Percentiles rank a stretch among this genome's conserved stretches.
phyloP scores from a whole-genome alignment of 1,140 invertebrate species.

The Venturia canescens region DNA sequence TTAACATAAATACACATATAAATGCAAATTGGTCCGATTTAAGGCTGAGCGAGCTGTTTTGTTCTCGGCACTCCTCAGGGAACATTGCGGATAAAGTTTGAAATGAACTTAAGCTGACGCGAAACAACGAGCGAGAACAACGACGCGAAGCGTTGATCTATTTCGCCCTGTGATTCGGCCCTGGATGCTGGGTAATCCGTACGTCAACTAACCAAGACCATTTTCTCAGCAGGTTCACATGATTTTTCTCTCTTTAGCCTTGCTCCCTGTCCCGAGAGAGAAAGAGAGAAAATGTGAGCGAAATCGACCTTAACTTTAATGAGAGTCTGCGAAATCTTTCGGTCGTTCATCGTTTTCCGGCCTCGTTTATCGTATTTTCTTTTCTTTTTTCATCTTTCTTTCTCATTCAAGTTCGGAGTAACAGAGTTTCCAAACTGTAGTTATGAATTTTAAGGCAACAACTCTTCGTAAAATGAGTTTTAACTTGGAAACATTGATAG shows the following conservation, averaged over 20 bases:
- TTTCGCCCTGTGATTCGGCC: background rate
- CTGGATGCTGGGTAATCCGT: background rate
- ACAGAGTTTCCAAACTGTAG: conserved; percentile 1
- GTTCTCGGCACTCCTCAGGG: background rate
- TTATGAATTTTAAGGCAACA: background rate
- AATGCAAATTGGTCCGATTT: conserved; percentile 15
- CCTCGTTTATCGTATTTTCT: background rate
- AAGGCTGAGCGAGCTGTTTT: background rate
- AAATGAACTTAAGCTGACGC: conserved; percentile 22
- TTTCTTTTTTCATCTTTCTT: background rate
- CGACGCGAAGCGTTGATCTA: background rate
- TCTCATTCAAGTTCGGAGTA: conserved; percentile 5
- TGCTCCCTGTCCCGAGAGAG: background rate
- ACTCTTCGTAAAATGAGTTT: background rate
- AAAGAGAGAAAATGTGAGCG: background rate
- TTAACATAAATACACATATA: background rate
- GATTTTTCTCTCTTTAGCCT: background rate
- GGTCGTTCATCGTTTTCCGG: background rate
- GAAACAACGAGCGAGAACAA: conserved; percentile 9
- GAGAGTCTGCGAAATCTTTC: background rate
- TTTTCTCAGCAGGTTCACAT: background rate
- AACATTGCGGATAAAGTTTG: background rate
- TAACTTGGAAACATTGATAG: background rate
- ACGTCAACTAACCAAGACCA: background rate
- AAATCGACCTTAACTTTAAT: conserved; percentile 27